Conservation (phyloP, 2,797 vertebrate genomes). For the Simalia tracyae region DNA sequence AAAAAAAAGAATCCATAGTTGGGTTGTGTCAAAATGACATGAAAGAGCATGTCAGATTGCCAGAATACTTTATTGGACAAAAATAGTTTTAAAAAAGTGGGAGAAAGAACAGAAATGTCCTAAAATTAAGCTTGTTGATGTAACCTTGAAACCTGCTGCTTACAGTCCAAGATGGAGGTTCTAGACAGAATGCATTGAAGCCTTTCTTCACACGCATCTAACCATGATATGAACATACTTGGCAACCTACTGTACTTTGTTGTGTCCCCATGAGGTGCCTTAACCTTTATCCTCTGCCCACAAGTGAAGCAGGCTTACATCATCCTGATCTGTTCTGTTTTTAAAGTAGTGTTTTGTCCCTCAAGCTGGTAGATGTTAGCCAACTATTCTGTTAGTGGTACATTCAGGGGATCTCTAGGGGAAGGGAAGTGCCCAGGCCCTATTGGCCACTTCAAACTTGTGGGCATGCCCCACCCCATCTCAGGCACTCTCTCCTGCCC, state of each 20-base stretch:
- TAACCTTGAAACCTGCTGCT: not conserved
- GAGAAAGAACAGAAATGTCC: not conserved
- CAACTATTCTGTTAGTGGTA: not conserved
- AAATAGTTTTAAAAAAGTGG: not conserved
- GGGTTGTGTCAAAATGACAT: not conserved
- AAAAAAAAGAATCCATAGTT: not conserved
- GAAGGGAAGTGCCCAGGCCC: not conserved
- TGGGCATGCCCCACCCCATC: not conserved
- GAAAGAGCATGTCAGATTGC: not conserved
- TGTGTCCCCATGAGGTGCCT: not conserved
- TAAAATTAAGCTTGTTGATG: not conserved
- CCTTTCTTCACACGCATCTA: not conserved
- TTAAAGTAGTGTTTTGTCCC: not conserved
- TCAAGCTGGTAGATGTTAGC: not conserved
- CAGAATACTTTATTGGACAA: not conserved
- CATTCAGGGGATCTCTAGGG: not conserved
- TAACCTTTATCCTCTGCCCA: not conserved
- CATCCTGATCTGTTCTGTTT: not conserved
- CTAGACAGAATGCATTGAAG: not conserved
- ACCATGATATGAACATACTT: not conserved
- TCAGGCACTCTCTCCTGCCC: not conserved
- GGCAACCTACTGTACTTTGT: not conserved
- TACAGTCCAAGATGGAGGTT: not conserved
- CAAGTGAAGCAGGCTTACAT: not conserved
- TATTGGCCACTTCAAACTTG: not conserved